Conservation (phyloP, 2,888 invertebrate species). For the Sminthurides aquaticus region DNA sequence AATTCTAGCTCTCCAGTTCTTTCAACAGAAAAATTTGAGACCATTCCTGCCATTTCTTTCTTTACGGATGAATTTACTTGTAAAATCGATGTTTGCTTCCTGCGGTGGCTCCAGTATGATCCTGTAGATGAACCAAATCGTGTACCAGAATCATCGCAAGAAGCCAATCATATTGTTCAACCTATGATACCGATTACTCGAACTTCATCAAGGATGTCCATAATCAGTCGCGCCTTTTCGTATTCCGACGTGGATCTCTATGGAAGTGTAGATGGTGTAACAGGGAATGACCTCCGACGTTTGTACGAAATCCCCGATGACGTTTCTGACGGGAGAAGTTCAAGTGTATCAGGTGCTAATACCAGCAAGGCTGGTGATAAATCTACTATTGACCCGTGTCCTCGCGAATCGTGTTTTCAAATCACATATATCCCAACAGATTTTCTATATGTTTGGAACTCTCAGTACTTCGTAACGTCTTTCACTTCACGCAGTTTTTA, state of each 20-base stretch:
- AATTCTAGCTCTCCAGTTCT: not conserved
- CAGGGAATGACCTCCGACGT: constrained; percentile 22
- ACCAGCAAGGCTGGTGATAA: too few species aligned
- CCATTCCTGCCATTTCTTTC: not conserved
- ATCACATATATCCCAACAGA: too few species aligned
- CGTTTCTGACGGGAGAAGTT: not conserved
- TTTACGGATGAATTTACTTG: not conserved
- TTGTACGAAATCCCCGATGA: constrained; percentile 17
- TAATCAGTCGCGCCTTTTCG: constrained; percentile 9
- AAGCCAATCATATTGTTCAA: constrained; percentile 3
- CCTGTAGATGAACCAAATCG: constrained; percentile 18
- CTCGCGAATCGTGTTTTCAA: too few species aligned
- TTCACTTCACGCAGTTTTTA: too few species aligned
- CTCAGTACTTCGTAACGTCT: too few species aligned
- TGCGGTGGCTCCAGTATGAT: constrained; percentile 19
- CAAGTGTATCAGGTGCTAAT: not conserved
- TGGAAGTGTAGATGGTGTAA: constrained; percentile 13
- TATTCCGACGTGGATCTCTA: not conserved
- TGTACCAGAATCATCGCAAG: constrained; percentile 13
- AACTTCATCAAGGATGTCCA: constrained; percentile 19
- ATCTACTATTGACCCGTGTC: too few species aligned
- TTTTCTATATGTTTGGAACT: too few species aligned
- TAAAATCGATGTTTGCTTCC: not conserved
- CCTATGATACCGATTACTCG: constrained; percentile 23
- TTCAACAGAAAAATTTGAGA: not conserved